Conservation (phyloP, 1,140 invertebrate species). For the Zaprionus nigranus region DNA sequence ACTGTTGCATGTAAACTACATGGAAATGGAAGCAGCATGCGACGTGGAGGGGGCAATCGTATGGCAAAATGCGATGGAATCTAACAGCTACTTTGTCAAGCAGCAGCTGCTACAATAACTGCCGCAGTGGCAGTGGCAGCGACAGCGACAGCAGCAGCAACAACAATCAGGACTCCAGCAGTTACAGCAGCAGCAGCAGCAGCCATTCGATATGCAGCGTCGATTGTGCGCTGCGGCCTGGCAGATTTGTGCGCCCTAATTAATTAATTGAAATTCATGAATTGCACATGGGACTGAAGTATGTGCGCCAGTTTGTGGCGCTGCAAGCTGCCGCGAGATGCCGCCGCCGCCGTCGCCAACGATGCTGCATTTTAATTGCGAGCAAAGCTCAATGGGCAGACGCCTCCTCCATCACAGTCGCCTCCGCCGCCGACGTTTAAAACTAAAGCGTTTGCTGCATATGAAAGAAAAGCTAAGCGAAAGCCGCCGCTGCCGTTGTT, state of each 20-base stretch:
- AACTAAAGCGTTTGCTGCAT: slow-evolving; percentile 49
- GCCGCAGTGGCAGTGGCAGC: slow-evolving; percentile 16
- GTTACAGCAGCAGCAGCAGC: background rate
- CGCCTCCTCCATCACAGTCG: background rate
- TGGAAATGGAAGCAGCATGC: slow-evolving; percentile 26
- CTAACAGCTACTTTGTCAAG: slow-evolving; percentile 80
- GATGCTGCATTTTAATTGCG: slow-evolving; percentile 74
- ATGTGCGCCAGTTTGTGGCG: slow-evolving; percentile 35
- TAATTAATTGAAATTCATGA: slow-evolving; percentile 82
- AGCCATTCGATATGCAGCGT: slow-evolving; percentile 67
- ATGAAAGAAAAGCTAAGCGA: slow-evolving; percentile 55
- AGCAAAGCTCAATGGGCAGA: slow-evolving; percentile 71
- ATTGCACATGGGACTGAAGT: slow-evolving; percentile 79
- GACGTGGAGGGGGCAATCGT: slow-evolving; percentile 4
- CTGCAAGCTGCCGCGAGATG: slow-evolving; percentile 24
- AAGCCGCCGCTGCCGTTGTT: slow-evolving; percentile 65
- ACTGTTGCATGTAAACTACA: slow-evolving; percentile 75
- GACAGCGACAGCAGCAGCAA: slow-evolving; percentile 23
- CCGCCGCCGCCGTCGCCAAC: slow-evolving; percentile 40
- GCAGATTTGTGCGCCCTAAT: slow-evolving; percentile 77
- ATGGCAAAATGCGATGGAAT: slow-evolving; percentile 72
- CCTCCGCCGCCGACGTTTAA: slow-evolving; percentile 49
- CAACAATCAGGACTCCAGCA: slow-evolving; percentile 46
- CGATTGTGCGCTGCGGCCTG: slow-evolving; percentile 47
- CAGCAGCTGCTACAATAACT: slow-evolving; percentile 65